Evolutionary conservation across 2,113 vertebrate genomes (phyloP).

Genomic region (Entomyzon cyanotis): DNA sequence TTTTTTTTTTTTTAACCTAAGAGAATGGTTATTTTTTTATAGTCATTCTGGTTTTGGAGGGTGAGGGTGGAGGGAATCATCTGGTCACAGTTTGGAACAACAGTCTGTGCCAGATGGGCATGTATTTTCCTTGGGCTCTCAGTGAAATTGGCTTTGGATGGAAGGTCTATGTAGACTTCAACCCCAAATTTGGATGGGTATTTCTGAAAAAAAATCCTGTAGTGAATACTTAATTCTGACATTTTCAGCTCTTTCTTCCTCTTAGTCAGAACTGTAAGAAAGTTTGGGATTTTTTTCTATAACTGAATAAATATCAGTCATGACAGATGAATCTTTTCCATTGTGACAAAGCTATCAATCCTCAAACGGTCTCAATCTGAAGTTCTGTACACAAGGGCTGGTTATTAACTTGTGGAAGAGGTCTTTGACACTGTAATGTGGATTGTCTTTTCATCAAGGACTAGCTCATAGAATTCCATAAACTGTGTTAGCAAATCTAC

Average conservation of each 20-base stretch:
- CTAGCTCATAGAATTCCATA: not conserved
- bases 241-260: not conserved
- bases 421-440: not conserved
- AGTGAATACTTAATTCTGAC: not conserved
- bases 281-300: not conserved
- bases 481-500: not conserved
- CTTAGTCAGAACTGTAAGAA: not conserved
- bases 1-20: constrained; percentile 16
- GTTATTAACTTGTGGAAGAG: not conserved
- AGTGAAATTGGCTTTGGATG: constrained; percentile 20
- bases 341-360: not conserved
- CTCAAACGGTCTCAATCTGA: not conserved
- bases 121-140: constrained; percentile 25
- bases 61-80: not conserved
- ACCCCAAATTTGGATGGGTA: not conserved
- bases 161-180: constrained; percentile 21
- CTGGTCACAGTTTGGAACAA: constrained; percentile 17
- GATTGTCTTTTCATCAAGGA: not conserved
- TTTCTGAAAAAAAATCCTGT: not conserved
- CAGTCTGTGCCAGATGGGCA: constrained; percentile 1
- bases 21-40: constrained; percentile 39
- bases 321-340: not conserved
- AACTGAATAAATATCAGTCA: not conserved
- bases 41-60: constrained; percentile 34
- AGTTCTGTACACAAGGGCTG: not conserved